Evolutionary conservation across 2,113 vertebrate species (phyloP), one percentile per base, ranked within the genome.

Genomic region (Periophthalmodon schlosseri): DNA sequence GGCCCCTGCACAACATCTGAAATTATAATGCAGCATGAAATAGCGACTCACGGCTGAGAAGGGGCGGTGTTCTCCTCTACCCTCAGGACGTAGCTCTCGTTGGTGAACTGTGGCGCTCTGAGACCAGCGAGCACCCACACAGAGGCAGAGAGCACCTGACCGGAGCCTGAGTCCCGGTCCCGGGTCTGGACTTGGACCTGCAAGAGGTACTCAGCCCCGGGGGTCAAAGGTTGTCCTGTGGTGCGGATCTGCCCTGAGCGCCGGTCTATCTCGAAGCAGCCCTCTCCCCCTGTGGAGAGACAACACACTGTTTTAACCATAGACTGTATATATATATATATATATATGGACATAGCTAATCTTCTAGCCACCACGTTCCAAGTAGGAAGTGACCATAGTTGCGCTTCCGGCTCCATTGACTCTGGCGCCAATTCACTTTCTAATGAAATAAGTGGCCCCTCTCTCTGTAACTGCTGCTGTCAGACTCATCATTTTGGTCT

Each of bases 51-150:
- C 96, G 85, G 83, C 64, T 94, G 94, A 71, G 94, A 94, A 5
- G 89, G 88, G 0, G 85, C 78, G 0, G 91, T 94, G 70, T 93
- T 95, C 86, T 97, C 96, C 0, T 93, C 92, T 2, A 96, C 89
- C 75, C 88, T 93, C 78, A 96, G 90, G 2, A 78, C 92, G 92
- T 96, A 96, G 18, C 95, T 92, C 87, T 91, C 67, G 78, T 96
- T 96, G 57, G 93, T 95, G 91, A 96, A 97, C 90, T 97, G 96
- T 0, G 96, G 96, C 9, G 95, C 93, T 0, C 96, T 91, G 78
- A 90, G 88, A 20, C 96, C 96, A 0, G 89, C 95, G 76, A 96
- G 83, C 81, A 97, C 82, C 52, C 94, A 91, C 50, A 97, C 23
- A 0, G 92, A 91, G 16, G 94, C 91, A 0, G 91, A 88, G 0